Evolutionary conservation across 2,888 invertebrate species (phyloP).

Genomic region (Ecdyonurus torrentis): DNA sequence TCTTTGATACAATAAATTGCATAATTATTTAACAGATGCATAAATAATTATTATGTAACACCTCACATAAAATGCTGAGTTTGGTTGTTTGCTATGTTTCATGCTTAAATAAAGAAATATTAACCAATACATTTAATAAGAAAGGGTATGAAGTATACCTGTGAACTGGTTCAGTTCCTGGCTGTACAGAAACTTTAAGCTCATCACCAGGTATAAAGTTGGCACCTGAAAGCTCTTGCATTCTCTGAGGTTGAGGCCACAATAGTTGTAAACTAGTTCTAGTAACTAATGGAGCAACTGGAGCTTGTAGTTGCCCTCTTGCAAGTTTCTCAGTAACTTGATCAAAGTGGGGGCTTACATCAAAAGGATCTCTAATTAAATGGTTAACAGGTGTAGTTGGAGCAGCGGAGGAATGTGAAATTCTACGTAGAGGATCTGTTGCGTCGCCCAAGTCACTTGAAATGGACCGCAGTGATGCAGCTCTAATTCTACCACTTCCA

Average conservation of each 20-base stretch:
- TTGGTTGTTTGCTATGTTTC: too few species aligned
- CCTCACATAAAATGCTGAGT: too few species aligned
- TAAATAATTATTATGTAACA: too few species aligned
- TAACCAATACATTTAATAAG: conserved; percentile 2
- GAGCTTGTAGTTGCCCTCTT: conserved; percentile 18
- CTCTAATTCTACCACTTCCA: neutral
- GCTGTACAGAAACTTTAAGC: conserved; percentile 29
- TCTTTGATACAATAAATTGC: too few species aligned
- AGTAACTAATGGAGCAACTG: conserved; percentile 23
- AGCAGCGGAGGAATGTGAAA: conserved; percentile 4
- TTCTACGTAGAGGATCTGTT: neutral
- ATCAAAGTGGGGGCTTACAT: conserved; percentile 17
- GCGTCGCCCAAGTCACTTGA: neutral
- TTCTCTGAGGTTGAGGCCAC: conserved; percentile 42
- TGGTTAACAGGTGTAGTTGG: conserved; percentile 9
- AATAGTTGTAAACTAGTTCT: conserved; percentile 31
- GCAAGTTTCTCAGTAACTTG: conserved; percentile 18
- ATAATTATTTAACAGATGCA: too few species aligned
- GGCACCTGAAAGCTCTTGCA: conserved; percentile 31
- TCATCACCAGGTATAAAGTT: conserved; percentile 23
- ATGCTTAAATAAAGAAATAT: too few species aligned
- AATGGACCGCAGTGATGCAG: neutral
- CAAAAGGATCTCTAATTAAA: conserved; percentile 11
- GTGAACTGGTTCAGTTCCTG: conserved; percentile 19
- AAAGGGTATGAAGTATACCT: conserved; percentile 14